These are phyloP conservation scores for Prionace glauca DNA, from an alignment of 2,797 vertebrate species.

Conservation along the genomic window DNA sequence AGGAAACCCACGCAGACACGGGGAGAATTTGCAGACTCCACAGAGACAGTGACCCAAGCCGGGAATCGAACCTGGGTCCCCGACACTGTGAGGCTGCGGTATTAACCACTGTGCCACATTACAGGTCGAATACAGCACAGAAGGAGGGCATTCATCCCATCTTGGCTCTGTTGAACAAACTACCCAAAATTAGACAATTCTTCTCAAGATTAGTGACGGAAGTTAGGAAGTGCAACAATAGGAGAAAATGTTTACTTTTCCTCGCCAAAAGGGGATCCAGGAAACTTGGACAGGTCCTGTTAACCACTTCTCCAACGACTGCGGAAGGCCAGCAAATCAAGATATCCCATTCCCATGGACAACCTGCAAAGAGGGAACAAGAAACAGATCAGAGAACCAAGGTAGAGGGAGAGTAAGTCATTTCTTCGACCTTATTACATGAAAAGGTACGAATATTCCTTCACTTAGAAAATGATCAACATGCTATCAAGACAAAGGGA, in stretches of 20 bases:
- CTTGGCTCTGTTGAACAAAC: neutral
- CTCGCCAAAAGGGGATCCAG: neutral
- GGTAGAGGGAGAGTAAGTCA: no score
- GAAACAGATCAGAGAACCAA: neutral
- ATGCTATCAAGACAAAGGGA: neutral
- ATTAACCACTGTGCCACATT: no score
- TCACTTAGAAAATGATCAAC: no score
- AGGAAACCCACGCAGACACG: no score
- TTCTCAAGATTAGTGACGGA: neutral
- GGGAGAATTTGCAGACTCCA: no score
- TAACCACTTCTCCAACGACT: neutral
- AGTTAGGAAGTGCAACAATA: neutral
- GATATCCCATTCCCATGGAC: neutral
- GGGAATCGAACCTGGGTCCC: no score
- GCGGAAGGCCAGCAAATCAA: neutral
- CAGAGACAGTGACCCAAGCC: no score
- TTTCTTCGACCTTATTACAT: no score
- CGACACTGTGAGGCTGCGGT: no score
- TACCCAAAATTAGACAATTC: neutral
- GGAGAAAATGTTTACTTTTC: neutral
- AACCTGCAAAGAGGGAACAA: neutral
- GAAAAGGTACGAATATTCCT: neutral
- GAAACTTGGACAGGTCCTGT: constrained; percentile 1
- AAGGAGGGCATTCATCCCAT: neutral
- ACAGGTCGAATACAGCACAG: neutral